phyloP scores from a whole-genome alignment of 2,888 invertebrate species.

The Trissonchulus sp. region DNA sequence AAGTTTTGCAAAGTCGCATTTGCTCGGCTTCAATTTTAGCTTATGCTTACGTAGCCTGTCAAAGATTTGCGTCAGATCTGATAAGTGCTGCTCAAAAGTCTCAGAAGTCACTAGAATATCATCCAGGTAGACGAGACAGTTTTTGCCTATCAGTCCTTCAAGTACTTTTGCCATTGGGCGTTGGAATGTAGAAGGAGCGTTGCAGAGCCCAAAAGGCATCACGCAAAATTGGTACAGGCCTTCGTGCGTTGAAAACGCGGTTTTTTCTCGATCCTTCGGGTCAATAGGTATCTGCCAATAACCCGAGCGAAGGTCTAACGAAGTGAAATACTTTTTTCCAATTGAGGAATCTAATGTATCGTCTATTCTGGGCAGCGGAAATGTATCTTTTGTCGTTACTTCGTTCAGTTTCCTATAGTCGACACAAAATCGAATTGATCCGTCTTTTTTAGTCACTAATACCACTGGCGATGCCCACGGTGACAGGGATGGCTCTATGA shows the following conservation, averaged over 20 bases:
- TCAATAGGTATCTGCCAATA: conserved; percentile 11
- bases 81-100: conserved; percentile 7
- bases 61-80: not conserved
- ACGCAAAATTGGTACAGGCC: conserved; percentile 14
- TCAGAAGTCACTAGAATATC: not conserved
- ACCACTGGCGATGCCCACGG: conserved; percentile 13
- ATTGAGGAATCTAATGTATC: not conserved
- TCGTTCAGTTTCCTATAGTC: conserved; percentile 25
- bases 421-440: not conserved
- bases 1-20: not conserved
- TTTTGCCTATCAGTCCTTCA: not conserved
- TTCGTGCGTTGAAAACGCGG: conserved; percentile 1
- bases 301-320: conserved; percentile 31
- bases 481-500: not conserved
- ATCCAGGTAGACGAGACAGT: not conserved
- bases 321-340: conserved; percentile 22
- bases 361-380: not conserved
- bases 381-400: conserved; percentile 3
- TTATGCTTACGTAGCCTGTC: not conserved
- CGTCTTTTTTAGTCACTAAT: conserved; percentile 3
- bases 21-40: conserved; percentile 9
- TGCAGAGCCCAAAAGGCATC: conserved; percentile 1
- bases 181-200: not conserved
- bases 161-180: not conserved
- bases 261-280: not conserved